Evolutionary conservation across 2,888 invertebrate species (phyloP), one percentile per base, ranked within the genome.

Genomic region (Drosophila glabriapex): DNA sequence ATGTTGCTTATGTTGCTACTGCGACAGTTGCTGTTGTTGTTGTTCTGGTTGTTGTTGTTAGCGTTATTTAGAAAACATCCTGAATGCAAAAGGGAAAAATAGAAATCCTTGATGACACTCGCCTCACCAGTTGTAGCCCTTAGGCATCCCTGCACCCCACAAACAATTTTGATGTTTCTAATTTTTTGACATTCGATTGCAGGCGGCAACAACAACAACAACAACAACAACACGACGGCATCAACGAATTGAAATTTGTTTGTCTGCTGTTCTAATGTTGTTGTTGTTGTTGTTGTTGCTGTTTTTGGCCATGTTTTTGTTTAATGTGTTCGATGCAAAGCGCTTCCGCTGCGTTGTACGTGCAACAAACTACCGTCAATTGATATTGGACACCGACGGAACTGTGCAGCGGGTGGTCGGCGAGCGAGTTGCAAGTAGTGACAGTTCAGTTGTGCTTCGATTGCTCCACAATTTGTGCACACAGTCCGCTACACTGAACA

Each of bases 161-260:
- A 25, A 46, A 16, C 61, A 72, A 68, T 76, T 73, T 73, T 76
- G 62, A 75, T 80, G 50, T 68, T 67, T 78, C 10, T 59, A 64
- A 70, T 70, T 74, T 73, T 83, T 76, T 67, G 52, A 46, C 52
- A 71, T 80, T 64, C 61, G 65, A 66, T 63, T 55, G 54, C 25
- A 33, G 46, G 56, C 46, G 29, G 29, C 49, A 49, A 19, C 25
- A 35, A 35, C 46, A 49, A 39, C 35, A 52, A 43, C 58, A 63
- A 49, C 43, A 54, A 52, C 60, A 71, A 68, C 39, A 68, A 55
- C 70, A 60, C 50, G 49, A 68, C 67, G 72, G 73, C 76, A 82
- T 80, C 58, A 85, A 83, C 82, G 85, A 91, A 91, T 92, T 92
- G 90, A 86, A 91, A 90, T 85, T 87, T 83, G 91, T 87, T 91